Percentiles rank a stretch among this genome's conserved stretches.
Evolutionary conservation across 2,797 vertebrate genomes (phyloP).

Genomic region (Thripadectes ignobilis): DNA sequence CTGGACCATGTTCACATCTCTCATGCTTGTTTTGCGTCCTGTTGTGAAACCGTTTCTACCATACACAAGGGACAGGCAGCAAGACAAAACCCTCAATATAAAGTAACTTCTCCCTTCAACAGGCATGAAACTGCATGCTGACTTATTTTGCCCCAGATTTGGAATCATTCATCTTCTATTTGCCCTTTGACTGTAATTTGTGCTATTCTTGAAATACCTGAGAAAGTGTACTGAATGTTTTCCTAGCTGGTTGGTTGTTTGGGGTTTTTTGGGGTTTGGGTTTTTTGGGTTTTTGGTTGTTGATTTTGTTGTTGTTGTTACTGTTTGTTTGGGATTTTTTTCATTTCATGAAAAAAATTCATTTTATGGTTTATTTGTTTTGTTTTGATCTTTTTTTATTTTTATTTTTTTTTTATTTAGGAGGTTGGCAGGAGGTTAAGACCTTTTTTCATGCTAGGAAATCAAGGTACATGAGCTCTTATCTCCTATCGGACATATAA

Average conservation of each 20-base stretch:
- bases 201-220: background rate
- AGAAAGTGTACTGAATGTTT: background rate
- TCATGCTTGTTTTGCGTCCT: background rate
- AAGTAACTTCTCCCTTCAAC: background rate
- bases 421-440: background rate
- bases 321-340: too few relatives aligned
- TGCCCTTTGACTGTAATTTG: background rate
- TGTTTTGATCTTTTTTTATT: background rate
- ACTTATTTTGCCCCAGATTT: background rate
- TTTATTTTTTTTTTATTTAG: background rate
- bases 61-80: background rate
- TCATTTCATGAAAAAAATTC: too few relatives aligned
- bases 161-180: background rate
- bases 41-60: background rate
- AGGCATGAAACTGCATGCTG: background rate
- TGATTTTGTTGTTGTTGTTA: too few relatives aligned
- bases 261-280: too few relatives aligned
- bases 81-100: background rate
- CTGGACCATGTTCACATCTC: background rate
- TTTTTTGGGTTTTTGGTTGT: too few relatives aligned
- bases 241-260: fast-evolving
- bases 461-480: constrained; percentile 53
- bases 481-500: constrained; percentile 65
- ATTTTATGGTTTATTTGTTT: too few relatives aligned
- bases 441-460: constrained; percentile 46